Base-by-base conservation (phyloP, 2,888 invertebrate genomes). In the Archaeoteleia sp. region DNA sequence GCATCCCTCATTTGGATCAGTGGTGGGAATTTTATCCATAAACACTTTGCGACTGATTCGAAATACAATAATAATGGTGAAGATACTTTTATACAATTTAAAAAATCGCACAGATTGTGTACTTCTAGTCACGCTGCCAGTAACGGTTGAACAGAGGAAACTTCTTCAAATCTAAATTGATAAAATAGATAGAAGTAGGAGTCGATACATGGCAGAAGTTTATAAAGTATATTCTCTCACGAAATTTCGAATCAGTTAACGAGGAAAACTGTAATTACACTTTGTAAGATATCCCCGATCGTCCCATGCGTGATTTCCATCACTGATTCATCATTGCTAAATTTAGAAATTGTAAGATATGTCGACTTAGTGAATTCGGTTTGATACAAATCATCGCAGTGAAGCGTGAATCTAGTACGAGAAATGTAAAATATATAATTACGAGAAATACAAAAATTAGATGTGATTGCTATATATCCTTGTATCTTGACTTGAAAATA, bases 281-380 rank as follows among this genome's bases (percentile, higher is more conserved):
- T 30, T 10, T 30, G 30, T 30, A 30, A 30, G 1, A 10, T 30
- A 30, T 1, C 10, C 4, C 3, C 9, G 9, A 10, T 10, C 6
- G 3, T 30, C 10, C 12, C n/a, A 57, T 37, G 34, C 8, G 45
- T 42, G 46, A 57, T 58, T 65, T 7, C 51, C 65, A 65, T 65
- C 65, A 58, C 65, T 65, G 65, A 65, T 58, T 58, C 51, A n/a
- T n/a, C n/a, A n/a, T n/a, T 42, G 58, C 46, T 65, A 53, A 29
- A 42, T 58, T 58, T 65, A 63, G 58, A 51, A 43, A 53, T 45
- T 57, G 58, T 65, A 65, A 45, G 9, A 30, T 30, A 65, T 53
- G 65, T 65, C 65, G 58, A 58, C 53, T 58, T 65, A 58, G 53
- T 65, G 35, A 57, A 35, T 45, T 58, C 35, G 53, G 48, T 60